phyloP scores from a whole-genome alignment of 2,113 vertebrate species.

The Coreoperca whiteheadi region DNA sequence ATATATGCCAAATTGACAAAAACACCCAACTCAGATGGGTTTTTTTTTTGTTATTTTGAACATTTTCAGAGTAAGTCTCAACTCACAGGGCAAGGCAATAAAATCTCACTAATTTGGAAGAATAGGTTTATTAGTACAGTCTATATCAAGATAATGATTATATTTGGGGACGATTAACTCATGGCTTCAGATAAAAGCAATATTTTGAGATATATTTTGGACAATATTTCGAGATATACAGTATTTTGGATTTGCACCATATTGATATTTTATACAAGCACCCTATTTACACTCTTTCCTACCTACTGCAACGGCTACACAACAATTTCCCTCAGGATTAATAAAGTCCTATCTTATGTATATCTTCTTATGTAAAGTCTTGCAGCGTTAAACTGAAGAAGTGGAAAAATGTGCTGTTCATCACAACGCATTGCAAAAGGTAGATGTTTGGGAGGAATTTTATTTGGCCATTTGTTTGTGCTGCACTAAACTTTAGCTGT shows the following conservation, averaged over 20 bases:
- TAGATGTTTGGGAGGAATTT: too few species aligned
- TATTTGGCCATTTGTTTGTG: constrained; percentile 11
- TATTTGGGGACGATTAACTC: not conserved
- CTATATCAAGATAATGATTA: not conserved
- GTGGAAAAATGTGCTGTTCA: too few species aligned
- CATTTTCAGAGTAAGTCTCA: not conserved
- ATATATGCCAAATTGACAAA: not conserved
- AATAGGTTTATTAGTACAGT: not conserved
- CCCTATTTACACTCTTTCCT: too few species aligned
- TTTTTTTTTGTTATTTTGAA: not conserved
- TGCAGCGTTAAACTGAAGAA: too few species aligned
- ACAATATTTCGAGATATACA: too few species aligned
- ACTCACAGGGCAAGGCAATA: not conserved
- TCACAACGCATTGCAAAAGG: too few species aligned
- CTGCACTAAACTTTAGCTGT: not conserved
- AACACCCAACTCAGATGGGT: not conserved
- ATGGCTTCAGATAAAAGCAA: not conserved
- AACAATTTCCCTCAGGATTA: too few species aligned
- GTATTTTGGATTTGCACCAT: too few species aligned
- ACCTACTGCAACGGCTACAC: too few species aligned
- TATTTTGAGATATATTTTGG: not conserved
- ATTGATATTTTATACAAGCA: too few species aligned
- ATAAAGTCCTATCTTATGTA: too few species aligned
- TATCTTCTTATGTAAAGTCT: too few species aligned
- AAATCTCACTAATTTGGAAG: not conserved